Percentiles rank a stretch among this genome's conserved stretches.
Conservation (phyloP, 2,113 vertebrate species). For the Tapirus terrestris region DNA sequence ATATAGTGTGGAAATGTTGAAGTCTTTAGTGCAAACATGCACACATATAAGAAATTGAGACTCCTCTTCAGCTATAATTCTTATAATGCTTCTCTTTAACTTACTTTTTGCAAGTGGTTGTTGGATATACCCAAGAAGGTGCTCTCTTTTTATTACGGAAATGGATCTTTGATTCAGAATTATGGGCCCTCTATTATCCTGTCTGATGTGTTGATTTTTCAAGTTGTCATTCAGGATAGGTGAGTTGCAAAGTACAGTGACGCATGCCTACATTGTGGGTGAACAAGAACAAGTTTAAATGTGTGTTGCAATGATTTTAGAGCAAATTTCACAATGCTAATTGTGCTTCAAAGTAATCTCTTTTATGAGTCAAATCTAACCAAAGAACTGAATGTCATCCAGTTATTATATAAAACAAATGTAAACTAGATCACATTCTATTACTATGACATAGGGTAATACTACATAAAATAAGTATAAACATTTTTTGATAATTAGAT, state of each 20-base stretch:
- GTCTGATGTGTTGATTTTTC: neutral
- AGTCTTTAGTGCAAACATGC: neutral
- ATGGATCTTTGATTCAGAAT: neutral
- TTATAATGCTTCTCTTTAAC: neutral
- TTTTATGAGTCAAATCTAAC: conserved; percentile 61
- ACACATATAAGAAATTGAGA: neutral
- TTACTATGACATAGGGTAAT: neutral
- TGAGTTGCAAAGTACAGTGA: conserved; percentile 11
- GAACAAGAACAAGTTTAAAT: neutral
- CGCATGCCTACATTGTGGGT: neutral
- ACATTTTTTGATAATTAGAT: neutral
- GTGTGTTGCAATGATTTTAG: neutral
- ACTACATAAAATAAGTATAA: neutral
- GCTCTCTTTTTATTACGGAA: neutral
- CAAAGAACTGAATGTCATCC: neutral
- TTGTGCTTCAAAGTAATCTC: conserved; percentile 49
- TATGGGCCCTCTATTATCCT: neutral
- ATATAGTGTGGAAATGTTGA: neutral
- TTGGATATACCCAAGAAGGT: neutral
- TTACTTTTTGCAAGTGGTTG: neutral
- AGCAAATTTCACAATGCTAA: conserved; percentile 36
- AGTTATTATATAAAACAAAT: conserved; percentile 46
- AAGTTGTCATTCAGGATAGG: neutral
- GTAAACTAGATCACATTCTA: neutral
- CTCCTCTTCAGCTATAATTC: neutral